These are phyloP conservation scores for Zonotrichia albicollis DNA, from an alignment of 2,797 vertebrate species.

Conservation along the genomic window DNA sequence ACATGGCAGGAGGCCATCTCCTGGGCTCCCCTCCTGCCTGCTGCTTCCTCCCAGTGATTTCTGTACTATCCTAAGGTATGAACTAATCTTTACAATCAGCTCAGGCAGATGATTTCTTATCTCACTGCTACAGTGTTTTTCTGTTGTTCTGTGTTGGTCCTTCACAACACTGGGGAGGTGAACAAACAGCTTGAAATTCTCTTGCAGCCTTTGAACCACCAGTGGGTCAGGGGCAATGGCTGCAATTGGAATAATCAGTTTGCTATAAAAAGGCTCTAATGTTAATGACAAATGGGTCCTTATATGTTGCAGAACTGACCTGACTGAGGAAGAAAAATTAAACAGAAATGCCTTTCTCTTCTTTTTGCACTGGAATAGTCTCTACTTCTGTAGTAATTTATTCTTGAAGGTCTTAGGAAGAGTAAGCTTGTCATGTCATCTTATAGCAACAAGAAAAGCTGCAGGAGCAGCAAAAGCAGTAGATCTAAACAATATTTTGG, in stretches of 20 bases:
- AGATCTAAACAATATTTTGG: background rate
- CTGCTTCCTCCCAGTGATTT: background rate
- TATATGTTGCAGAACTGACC: background rate
- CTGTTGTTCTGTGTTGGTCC: too few relatives aligned
- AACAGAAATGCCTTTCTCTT: background rate
- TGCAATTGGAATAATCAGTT: background rate
- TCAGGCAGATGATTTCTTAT: background rate
- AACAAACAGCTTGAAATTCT: background rate
- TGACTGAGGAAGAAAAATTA: background rate
- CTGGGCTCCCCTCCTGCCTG: background rate
- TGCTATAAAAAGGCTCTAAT: background rate
- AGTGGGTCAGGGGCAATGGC: background rate
- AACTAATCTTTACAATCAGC: background rate
- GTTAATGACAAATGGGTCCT: fast-evolving
- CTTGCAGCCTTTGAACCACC: background rate
- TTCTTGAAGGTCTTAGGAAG: background rate
- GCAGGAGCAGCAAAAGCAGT: background rate
- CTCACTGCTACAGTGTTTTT: fast-evolving
- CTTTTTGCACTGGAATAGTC: background rate
- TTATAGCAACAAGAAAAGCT: background rate
- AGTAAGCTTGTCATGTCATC: background rate
- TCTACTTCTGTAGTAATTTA: background rate
- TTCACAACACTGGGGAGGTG: background rate
- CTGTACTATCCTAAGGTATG: background rate
- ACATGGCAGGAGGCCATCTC: fast-evolving